phyloP scores from a whole-genome alignment of 2,797 vertebrate species.

The Acanthornis magna region DNA sequence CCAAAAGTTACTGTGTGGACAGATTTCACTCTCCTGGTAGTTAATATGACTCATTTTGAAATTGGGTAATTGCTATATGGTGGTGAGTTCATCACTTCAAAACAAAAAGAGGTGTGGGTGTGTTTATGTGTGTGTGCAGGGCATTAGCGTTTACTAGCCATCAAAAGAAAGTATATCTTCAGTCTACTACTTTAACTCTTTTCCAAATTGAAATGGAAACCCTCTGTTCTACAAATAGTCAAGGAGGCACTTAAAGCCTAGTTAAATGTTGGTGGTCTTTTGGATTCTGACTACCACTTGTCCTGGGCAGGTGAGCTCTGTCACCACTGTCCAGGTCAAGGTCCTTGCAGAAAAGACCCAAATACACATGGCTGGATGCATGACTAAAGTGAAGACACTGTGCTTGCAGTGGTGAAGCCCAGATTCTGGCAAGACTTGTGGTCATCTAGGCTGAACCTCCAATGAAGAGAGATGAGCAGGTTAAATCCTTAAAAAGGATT shows the following conservation, averaged over 20 bases:
- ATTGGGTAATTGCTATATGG: slow-evolving; percentile 29
- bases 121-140: background rate
- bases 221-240: background rate
- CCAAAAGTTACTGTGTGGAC: background rate
- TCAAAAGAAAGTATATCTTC: background rate
- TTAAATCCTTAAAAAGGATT: background rate
- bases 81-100: slow-evolving; percentile 42
- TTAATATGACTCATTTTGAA: slow-evolving; percentile 38
- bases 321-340: background rate
- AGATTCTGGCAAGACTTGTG: background rate
- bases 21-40: slow-evolving; percentile 25
- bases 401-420: background rate
- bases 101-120: slow-evolving; percentile 30
- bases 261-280: background rate
- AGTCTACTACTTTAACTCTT: background rate
- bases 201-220: background rate
- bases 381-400: background rate
- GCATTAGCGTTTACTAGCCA: background rate
- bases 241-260: background rate
- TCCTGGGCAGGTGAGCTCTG: background rate
- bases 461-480: background rate
- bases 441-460: background rate
- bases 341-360: background rate
- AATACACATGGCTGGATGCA: background rate
- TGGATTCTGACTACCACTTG: background rate